Base-by-base conservation (phyloP, 1,140 invertebrate species). In the Eumeta japonica region DNA sequence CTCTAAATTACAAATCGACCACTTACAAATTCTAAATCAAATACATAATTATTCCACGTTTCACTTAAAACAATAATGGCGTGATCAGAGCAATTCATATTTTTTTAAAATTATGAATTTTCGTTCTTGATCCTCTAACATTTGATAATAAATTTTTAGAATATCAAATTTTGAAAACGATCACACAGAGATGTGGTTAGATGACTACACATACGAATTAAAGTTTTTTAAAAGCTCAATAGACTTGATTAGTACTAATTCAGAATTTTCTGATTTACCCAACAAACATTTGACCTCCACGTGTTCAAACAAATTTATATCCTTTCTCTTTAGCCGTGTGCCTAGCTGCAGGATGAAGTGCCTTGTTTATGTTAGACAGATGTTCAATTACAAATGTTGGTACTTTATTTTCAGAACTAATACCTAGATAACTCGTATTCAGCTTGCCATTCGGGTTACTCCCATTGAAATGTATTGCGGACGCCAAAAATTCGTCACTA, bases 231-330 rank as follows among this genome's bases (percentile, higher is more conserved):
- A 12, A 14, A 28, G 10, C 3, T 37, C 13, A 3, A 44, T 3
- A n/a, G 45, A 30, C 20, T 42, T 37, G 11, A 48, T 35, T 28
- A 37, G 10, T 16, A 11, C 39, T 17, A 28, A 31, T 27, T 35
- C 17, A 1, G 37, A 39, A 1, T 9, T 34, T 27, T 52, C 52
- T n/a, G 16, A 7, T 24, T 24, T n/a, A 7, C 20, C 20, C 5
- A 24, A n/a, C 5, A 5, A n/a, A n/a, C 20, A n/a, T n/a, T n/a
- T n/a, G 20, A 24, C 50, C 52, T 1, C 38, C 41, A 20, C 37
- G 30, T 0, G 48, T 28, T 51, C 49, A 57, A 10, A 57, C 55
- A n/a, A n/a, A 52, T 31, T 49, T 52, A 16, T 48, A 55, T 7
- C 28, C 28, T 2, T 46, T 34, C 15, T 52, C 46, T 13, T 47